A percentile compares a stretch with the other conserved stretches of the same genome.
These are phyloP conservation scores for Denticeps clupeoides DNA, from an alignment of 2,797 vertebrate species.

Conservation along the genomic window DNA sequence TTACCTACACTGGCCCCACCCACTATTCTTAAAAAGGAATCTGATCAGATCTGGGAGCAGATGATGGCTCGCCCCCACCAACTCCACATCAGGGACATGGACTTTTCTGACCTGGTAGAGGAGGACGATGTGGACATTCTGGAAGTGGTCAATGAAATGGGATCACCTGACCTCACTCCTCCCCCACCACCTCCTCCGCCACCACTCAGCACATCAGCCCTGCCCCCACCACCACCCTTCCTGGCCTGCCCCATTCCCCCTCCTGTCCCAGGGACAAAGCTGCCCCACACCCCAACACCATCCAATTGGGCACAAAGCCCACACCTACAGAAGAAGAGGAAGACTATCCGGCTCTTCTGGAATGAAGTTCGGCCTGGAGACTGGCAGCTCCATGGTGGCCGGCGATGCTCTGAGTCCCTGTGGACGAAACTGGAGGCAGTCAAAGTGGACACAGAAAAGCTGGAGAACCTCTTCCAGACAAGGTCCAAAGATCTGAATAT, in stretches of 20 bases:
- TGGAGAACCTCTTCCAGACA: conserved; percentile 96
- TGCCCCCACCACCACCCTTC: conserved; percentile 76
- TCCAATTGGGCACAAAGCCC: conserved; percentile 71
- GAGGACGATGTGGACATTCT: conserved; percentile 86
- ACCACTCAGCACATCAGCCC: conserved; percentile 47
- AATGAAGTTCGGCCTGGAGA: conserved; percentile 88
- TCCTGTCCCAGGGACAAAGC: conserved; percentile 67
- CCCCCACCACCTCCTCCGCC: conserved; percentile 79
- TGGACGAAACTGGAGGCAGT: conserved; percentile 94
- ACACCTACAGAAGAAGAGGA: conserved; percentile 92
- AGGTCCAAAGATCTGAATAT: conserved; percentile 95
- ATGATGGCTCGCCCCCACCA: conserved; percentile 83
- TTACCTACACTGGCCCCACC: conserved; percentile 13
- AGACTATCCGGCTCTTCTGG: conserved; percentile 97
- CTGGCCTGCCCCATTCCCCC: conserved; percentile 77
- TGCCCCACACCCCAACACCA: conserved; percentile 70
- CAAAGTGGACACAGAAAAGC: conserved; percentile 87
- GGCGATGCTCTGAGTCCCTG: conserved; percentile 80
- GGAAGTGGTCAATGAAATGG: conserved; percentile 65
- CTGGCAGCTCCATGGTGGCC: conserved; percentile 81
- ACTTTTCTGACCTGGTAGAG: conserved; percentile 90
- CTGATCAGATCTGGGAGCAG: conserved; percentile 96
- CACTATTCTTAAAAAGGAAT: conserved; percentile 76
- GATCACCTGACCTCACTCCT: conserved; percentile 59
- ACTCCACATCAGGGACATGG: conserved; percentile 93